Conservation (phyloP, 1,140 invertebrate species). For the Lutraria rhynchaena region DNA sequence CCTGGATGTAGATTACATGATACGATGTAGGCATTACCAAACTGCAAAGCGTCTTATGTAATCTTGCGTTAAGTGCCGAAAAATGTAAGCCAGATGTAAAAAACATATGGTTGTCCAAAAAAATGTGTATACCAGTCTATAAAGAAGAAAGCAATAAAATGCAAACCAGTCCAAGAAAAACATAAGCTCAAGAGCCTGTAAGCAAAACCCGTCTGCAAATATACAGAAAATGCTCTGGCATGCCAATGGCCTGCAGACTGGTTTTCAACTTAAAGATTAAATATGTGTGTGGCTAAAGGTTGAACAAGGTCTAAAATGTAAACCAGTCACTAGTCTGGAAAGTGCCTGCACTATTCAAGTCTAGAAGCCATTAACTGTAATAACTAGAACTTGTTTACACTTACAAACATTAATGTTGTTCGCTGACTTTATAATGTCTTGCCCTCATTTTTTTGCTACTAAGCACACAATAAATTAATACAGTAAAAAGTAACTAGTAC, state of each 20-base stretch:
- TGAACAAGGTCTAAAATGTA: background rate
- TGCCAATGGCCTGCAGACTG: constrained; percentile 29
- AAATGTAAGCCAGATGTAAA: constrained; percentile 59
- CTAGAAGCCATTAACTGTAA: no score
- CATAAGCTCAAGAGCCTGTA: constrained; percentile 43
- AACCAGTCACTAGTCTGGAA: background rate
- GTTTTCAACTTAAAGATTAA: constrained; percentile 2
- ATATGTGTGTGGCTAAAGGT: background rate
- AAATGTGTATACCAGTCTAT: constrained; percentile 43
- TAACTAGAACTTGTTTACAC: no score
- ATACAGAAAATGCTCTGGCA: constrained; percentile 4
- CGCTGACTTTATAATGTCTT: no score
- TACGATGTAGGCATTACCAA: constrained; percentile 20
- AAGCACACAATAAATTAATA: no score
- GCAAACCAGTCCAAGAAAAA: constrained; percentile 57
- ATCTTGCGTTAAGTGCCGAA: constrained; percentile 60
- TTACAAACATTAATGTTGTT: no score
- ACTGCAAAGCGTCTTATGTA: constrained; percentile 59
- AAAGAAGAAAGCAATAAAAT: constrained; percentile 45
- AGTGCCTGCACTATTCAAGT: no score
- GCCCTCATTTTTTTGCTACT: no score
- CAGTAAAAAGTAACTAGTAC: no score
- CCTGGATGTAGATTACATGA: constrained; percentile 36
- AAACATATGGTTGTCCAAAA: constrained; percentile 60
- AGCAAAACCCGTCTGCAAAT: constrained; percentile 22